These are phyloP conservation scores for Melanostigma gelatinosum DNA, from an alignment of 2,113 vertebrate genomes.

Conservation along the genomic window DNA sequence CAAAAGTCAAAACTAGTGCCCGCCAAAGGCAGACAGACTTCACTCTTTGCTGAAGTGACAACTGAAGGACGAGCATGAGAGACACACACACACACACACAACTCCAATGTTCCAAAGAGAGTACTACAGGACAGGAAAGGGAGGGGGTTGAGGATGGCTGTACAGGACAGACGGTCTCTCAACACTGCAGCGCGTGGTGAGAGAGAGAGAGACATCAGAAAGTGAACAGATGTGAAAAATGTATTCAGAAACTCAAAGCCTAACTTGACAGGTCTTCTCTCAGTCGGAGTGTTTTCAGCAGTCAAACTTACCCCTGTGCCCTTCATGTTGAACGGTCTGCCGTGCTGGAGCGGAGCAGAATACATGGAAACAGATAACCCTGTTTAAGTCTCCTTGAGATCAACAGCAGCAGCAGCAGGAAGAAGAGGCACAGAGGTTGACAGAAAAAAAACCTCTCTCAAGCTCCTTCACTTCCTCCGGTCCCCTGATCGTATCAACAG, in stretches of 20 bases:
- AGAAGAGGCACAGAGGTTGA: conserved; percentile 77
- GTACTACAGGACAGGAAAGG: conserved; percentile 68
- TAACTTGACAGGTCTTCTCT: conserved; percentile 39
- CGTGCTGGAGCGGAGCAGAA: conserved; percentile 54
- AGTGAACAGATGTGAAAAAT: conserved; percentile 36
- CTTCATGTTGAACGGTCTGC: conserved; percentile 78
- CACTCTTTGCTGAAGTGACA: conserved; percentile 39
- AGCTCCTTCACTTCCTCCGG: conserved; percentile 72
- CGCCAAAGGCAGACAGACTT: neutral
- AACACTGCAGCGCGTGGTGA: conserved; percentile 49
- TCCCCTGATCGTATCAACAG: conserved; percentile 82
- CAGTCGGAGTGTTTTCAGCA: conserved; percentile 32
- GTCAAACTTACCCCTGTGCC: conserved; percentile 83
- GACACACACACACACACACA: conserved; percentile 31
- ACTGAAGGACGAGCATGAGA: conserved; percentile 67
- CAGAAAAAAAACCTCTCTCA: conserved; percentile 67
- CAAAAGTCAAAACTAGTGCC: conserved; percentile 57
- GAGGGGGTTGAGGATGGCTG: conserved; percentile 55
- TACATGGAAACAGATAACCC: conserved; percentile 62
- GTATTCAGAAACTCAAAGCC: conserved; percentile 18
- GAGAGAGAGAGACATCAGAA: conserved; percentile 38
- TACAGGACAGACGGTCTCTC: conserved; percentile 66
- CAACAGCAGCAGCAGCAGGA: conserved; percentile 44
- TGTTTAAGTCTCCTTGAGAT: conserved; percentile 74
- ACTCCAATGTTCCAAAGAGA: conserved; percentile 65